These are phyloP conservation scores for Abscondita cerata DNA, from an alignment of 2,888 invertebrate genomes.

Conservation along the genomic window DNA sequence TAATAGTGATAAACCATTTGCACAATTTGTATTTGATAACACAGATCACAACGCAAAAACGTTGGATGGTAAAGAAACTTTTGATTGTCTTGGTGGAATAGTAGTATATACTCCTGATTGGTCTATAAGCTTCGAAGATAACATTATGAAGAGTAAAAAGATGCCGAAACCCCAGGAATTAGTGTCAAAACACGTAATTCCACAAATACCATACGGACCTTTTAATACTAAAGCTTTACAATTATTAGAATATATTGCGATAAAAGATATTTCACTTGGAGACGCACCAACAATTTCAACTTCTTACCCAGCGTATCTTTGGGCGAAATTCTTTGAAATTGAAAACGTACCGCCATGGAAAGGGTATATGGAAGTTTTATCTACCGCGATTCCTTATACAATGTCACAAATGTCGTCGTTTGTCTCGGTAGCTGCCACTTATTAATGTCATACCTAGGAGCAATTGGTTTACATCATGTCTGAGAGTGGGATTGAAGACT, in stretches of 20 bases:
- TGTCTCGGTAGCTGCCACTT: background rate
- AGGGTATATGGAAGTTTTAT: background rate
- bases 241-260: background rate
- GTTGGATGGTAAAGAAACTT: too few species aligned
- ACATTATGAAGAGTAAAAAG: background rate
- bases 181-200: background rate
- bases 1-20: background rate
- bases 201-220: background rate
- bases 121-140: background rate
- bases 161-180: background rate
- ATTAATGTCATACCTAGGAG: too few species aligned
- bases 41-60: slow-evolving; percentile 2
- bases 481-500: background rate
- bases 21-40: background rate
- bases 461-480: background rate
- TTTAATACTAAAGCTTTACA: background rate
- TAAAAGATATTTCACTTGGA: background rate
- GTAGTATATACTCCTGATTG: too few species aligned
- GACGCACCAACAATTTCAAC: background rate
- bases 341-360: background rate
- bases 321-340: background rate
- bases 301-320: background rate
- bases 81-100: too few species aligned
- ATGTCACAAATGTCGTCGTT: too few species aligned
- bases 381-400: background rate